Percentiles rank a stretch among this genome's conserved stretches.
Conservation (phyloP, 2,113 vertebrate genomes). For the Calyptomena viridis region DNA sequence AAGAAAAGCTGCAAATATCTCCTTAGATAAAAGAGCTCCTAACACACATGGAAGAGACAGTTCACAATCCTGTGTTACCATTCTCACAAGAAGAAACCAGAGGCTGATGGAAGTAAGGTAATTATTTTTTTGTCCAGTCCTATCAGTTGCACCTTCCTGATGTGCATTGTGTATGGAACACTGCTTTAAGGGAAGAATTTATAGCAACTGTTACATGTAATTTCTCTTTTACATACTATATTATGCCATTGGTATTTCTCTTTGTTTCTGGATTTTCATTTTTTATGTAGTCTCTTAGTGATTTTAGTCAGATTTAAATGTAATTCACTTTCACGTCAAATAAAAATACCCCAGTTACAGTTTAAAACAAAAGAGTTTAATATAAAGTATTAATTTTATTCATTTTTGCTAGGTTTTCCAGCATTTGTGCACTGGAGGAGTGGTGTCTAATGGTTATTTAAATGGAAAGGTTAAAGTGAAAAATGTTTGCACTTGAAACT, state of each 20-base stretch:
- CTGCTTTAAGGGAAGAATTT: not conserved
- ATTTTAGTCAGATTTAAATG: not conserved
- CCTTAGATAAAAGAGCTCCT: not conserved
- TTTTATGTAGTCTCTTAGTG: not conserved
- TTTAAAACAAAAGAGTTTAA: not conserved
- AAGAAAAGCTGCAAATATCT: not conserved
- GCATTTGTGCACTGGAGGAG: not conserved
- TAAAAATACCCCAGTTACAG: not conserved
- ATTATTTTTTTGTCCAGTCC: not conserved
- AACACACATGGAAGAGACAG: not conserved
- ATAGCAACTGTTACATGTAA: not conserved
- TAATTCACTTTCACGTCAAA: not conserved
- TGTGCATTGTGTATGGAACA: not conserved
- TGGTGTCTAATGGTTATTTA: not conserved
- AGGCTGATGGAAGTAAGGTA: not conserved
- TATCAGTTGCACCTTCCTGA: not conserved
- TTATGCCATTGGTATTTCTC: not conserved
- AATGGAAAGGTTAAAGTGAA: not conserved
- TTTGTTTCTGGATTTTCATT: not conserved
- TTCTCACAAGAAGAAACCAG: not conserved
- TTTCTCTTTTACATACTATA: not conserved
- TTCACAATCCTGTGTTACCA: not conserved
- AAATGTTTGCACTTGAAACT: not conserved
- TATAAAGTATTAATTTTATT: not conserved
- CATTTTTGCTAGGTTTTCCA: not conserved